Evolutionary conservation across 2,888 invertebrate genomes (phyloP), one percentile per base, ranked within the genome.

Genomic region (Fabriciana adippe): DNA sequence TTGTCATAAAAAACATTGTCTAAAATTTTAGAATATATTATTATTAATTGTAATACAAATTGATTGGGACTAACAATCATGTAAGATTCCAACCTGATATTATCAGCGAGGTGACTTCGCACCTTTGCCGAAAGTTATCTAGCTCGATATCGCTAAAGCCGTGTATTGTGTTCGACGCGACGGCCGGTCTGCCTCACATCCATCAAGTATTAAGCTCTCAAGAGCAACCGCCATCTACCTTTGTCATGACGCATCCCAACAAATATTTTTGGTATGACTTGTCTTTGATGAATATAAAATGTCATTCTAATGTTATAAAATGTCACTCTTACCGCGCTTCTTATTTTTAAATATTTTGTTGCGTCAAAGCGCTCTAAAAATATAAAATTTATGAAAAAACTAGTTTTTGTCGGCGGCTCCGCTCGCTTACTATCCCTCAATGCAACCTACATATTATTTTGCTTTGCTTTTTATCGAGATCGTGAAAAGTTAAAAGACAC

Each of bases 51-150:
- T 51, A 18, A 47, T 35, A 48, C 26, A 60, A 48, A 50, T 55
- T 51, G 15, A 51, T 48, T 41, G 67, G 65, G 60, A 66, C 47
- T 26, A 57, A 56, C 61, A 61, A 53, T 54, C 62, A 64, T 57
- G 68, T 60, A 66, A 68, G 69, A 66, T 66, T 61, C 60, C 56
- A 62, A 53, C 31, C 57, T 59, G 72, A 74, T 74, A 60, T 64
- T 71, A 74, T 74, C 72, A 62, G 61, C 63, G 68, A 72, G 81
- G 84, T 88, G 90, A 89, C 88, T 83, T 81, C 82, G 89, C 87
- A 86, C 79, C 85, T 88, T 86, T 80, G 84, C 89, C 84, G 88
- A 88, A 86, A 87, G 84, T 77, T 85, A 90, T 88, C 88, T 69
- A 50, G 68, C 60, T 72, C 72, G 73, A 70, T 76, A 87, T 88